Conservation (phyloP, 1,140 invertebrate species). For the Scylla paramamosain region DNA sequence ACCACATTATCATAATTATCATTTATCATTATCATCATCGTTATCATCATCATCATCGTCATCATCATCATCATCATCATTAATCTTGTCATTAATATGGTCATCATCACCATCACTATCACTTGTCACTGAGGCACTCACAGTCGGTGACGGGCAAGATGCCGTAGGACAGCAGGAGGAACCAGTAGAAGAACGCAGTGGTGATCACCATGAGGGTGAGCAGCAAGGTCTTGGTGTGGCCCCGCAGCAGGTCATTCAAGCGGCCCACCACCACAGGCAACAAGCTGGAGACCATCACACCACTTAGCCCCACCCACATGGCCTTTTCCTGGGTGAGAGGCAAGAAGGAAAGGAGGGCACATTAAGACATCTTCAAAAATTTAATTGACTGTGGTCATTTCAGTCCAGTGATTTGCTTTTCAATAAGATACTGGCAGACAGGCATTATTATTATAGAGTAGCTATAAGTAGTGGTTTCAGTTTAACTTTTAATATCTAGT, state of each 20-base stretch:
- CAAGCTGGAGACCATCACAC: background rate
- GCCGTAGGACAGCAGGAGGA: conserved; percentile 50
- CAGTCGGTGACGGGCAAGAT: conserved; percentile 4
- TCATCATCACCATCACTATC: too few species aligned
- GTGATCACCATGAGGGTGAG: background rate
- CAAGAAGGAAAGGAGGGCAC: background rate
- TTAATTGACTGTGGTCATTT: too few species aligned
- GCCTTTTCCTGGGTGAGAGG: conserved; percentile 34
- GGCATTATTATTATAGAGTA: too few species aligned
- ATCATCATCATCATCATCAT: too few species aligned
- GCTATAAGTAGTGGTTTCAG: too few species aligned
- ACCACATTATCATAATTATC: too few species aligned
- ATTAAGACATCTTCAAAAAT: background rate
- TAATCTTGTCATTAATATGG: too few species aligned
- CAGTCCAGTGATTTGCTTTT: too few species aligned
- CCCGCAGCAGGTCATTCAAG: conserved; percentile 33
- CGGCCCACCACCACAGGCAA: conserved; percentile 23
- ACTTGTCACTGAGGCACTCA: background rate
- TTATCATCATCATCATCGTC: too few species aligned
- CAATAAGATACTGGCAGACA: too few species aligned
- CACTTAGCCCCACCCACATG: conserved; percentile 41
- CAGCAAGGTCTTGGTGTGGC: background rate
- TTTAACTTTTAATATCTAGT: too few species aligned
- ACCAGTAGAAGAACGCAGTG: conserved; percentile 48
- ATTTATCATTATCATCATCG: too few species aligned